These are phyloP conservation scores for Andrena marginata DNA, from an alignment of 2,888 invertebrate genomes.

Conservation along the genomic window DNA sequence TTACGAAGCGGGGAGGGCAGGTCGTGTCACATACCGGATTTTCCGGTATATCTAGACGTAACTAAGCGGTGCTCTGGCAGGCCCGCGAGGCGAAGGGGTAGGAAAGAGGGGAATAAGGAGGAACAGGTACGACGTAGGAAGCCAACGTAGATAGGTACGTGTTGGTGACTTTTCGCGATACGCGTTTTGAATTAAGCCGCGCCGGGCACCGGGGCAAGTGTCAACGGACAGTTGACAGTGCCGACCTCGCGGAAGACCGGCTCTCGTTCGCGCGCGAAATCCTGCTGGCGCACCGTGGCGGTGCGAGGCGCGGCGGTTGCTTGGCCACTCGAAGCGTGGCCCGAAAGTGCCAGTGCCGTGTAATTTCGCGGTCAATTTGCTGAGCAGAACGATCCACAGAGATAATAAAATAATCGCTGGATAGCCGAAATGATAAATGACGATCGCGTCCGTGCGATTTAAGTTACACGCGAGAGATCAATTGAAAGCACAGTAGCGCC, in stretches of 20 bases:
- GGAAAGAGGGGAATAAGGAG: slow-evolving; percentile 7
- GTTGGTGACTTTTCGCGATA: slow-evolving; percentile 71
- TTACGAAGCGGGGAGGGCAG: slow-evolving; percentile 76
- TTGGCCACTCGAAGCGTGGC: too few species aligned
- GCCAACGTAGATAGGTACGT: slow-evolving; percentile 11
- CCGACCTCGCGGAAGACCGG: slow-evolving; percentile 35
- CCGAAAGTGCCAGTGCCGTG: too few species aligned
- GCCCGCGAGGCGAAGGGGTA: slow-evolving; percentile 37
- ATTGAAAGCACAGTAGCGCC: slow-evolving; percentile 39
- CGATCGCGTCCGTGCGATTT: slow-evolving; percentile 1
- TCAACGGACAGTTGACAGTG: slow-evolving; percentile 60
- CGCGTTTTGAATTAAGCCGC: slow-evolving; percentile 77
- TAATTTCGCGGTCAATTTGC: too few species aligned
- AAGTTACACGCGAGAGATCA: slow-evolving; percentile 1
- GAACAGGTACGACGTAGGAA: slow-evolving; percentile 54
- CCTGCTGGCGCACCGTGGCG: too few species aligned
- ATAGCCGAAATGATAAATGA: background rate
- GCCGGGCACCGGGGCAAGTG: slow-evolving; percentile 68
- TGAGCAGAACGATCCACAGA: background rate
- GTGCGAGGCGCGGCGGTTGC: too few species aligned
- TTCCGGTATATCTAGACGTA: slow-evolving; percentile 80
- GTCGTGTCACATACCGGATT: slow-evolving; percentile 78
- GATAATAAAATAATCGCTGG: slow-evolving; percentile 7
- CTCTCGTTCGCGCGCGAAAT: slow-evolving; percentile 33
- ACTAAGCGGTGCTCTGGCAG: slow-evolving; percentile 35